Evolutionary conservation across 1,140 invertebrate species (phyloP), one percentile per base, ranked within the genome.

Genomic region (Elysia chlorotica): DNA sequence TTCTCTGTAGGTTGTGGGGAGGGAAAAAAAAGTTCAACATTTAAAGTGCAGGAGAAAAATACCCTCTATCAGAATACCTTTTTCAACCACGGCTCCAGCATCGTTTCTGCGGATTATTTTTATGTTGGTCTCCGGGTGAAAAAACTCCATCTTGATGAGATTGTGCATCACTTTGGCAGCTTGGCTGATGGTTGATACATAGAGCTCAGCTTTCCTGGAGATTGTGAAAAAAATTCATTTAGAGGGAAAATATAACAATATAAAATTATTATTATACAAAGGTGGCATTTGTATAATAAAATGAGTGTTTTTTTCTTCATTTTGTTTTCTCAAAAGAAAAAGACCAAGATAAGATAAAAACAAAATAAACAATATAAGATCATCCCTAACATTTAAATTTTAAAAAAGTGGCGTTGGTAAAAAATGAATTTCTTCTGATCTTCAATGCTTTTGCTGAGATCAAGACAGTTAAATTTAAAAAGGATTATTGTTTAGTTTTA

Each of bases 131-230:
- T 62, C 54, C n/a, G 17, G 59, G 14, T 6, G 48, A 17, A 21
- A 30, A 28, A 63, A 71, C n/a, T 71, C 69, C 19, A 71, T 25
- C 2, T 31, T 62, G 57, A 71, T 71, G 4, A 71, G 69, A 35
- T 53, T 71, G 33, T 48, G 57, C 0, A 71, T 59, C 33, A 62
- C 57, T 35, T 23, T 37, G 17, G 25, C 6, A 19, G 57, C 59
- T 21, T 71, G 35, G 1, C n/a, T 38, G 21, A n/a, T 59, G 1
- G 35, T 23, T 31, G 56, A 63, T 21, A 71, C 30, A 48, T 71
- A 71, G 57, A 71, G 37, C 38, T 71, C 69, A 6, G 57, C 69
- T 57, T 71, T 71, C 25, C 66, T 68, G 41, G n/a, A n/a, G n/a
- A n/a, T n/a, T n/a, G n/a, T n/a, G n/a, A n/a, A n/a, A n/a, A n/a